Evolutionary conservation across 92 coral and sea anemone genomes (phyloP), one percentile per base, ranked within the genome.

Genomic region (Diadumene lineata): DNA sequence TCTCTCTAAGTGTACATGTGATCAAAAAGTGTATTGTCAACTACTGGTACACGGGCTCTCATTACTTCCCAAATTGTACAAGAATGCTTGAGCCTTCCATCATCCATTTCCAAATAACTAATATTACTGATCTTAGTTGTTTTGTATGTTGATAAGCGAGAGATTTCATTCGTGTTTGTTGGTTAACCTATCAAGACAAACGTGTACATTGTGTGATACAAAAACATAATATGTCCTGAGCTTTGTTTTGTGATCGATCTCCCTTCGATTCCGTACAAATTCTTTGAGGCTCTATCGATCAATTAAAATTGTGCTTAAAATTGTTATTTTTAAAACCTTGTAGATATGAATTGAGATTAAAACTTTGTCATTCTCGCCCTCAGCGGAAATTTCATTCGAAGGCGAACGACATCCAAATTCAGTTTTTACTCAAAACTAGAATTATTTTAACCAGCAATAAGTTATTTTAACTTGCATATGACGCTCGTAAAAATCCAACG

Each of bases 31-130:
- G 77, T 55, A 56, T 69, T 78, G 33, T 69, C 82, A 68, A 68
- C n/a, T n/a, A n/a, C 75, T 56, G 44, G 75, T 78, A 34, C 82
- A 51, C n/a, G 66, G 79, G 70, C 70, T 74, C 79, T 74, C 3
- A 22, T 74, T 74, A 16, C 61, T 7, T 28, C 1, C 56, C 31
- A 0, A 72, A 11, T 19, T 72, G 51, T 50, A 33, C 48, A 1
- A 26, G 1, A 10, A 26, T 17, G 31, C 19, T 57, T 31, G 0
- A 31, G 33, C 24, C 34, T 30, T 28, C 15, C 56, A 25, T 55
- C 15, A 56, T 18, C 31, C 4, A 15, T 56, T 30, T 56, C 57
- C 27, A 8, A 34, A 31, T 19, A 56, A 19, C 56, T 55, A 55
- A 0, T 72, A 51, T 19, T 72, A 25, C 66, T 21, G 17, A 56